A percentile compares a stretch with the other conserved stretches of the same genome.
phyloP scores from a whole-genome alignment of 2,113 vertebrate species.

The Piprites chloris region DNA sequence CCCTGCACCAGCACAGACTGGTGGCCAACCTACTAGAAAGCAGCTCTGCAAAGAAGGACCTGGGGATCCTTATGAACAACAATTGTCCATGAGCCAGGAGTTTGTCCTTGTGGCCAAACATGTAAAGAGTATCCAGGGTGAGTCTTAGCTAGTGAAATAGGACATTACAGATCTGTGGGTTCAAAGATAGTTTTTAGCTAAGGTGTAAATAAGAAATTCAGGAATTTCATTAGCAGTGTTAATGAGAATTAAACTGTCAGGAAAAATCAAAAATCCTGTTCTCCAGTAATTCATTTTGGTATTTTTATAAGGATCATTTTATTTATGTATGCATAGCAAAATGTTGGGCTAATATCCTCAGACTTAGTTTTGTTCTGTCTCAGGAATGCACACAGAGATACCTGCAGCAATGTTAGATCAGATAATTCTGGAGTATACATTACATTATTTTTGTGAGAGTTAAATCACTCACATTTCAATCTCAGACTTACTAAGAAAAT shows the following conservation, averaged over 20 bases:
- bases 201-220: background rate
- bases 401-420: background rate
- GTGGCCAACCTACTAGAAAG: background rate
- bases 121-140: too few relatives aligned
- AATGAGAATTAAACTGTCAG: background rate
- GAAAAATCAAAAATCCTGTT: background rate
- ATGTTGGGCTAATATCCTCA: background rate
- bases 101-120: background rate
- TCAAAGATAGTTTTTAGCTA: background rate
- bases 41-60: background rate
- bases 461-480: background rate
- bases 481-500: background rate
- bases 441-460: background rate
- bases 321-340: background rate
- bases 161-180: background rate
- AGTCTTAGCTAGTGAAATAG: background rate
- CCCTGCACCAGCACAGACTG: rapidly evolving
- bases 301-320: background rate
- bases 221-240: background rate
- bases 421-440: background rate
- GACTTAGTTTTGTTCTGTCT: background rate
- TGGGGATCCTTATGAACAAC: background rate
- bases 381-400: background rate
- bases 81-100: background rate
- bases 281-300: background rate